Evolutionary conservation across 2,797 vertebrate species (phyloP).

Genomic region (Hydrolagus colliei): DNA sequence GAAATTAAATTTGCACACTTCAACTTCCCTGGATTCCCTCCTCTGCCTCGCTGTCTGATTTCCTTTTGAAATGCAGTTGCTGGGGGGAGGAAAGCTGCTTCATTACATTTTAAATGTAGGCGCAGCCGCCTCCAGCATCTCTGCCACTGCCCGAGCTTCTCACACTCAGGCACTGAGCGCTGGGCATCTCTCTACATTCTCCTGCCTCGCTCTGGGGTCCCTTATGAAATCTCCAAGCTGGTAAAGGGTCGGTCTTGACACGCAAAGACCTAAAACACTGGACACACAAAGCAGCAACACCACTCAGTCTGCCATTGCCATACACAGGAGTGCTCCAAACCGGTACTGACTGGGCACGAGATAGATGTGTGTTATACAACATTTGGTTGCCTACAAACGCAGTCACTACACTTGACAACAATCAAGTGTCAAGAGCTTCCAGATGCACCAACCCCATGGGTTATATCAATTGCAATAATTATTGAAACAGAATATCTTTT

Average conservation of each 20-base stretch:
- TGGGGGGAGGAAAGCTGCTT: conserved; percentile 25
- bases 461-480: too few relatives aligned
- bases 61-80: conserved; percentile 22
- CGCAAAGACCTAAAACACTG: neutral
- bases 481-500: neutral
- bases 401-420: too few relatives aligned
- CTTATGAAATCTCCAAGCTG: neutral
- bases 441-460: too few relatives aligned
- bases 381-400: too few relatives aligned
- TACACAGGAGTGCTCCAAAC: neutral
- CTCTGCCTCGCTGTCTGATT: conserved; percentile 26
- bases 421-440: too few relatives aligned
- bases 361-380: too few relatives aligned
- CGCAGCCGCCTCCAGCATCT: conserved; percentile 14
- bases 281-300: neutral
- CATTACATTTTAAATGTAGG: conserved; percentile 28
- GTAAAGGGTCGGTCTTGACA: neutral
- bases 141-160: conserved; percentile 10
- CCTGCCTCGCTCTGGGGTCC: neutral
- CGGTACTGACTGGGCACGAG: too few relatives aligned
- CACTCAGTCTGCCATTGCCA: neutral
- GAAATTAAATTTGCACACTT: conserved; percentile 31
- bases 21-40: conserved; percentile 23
- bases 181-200: too few relatives aligned
- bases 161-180: conserved; percentile 8